phyloP scores from a whole-genome alignment of 2,113 vertebrate species.

The Calypte anna region DNA sequence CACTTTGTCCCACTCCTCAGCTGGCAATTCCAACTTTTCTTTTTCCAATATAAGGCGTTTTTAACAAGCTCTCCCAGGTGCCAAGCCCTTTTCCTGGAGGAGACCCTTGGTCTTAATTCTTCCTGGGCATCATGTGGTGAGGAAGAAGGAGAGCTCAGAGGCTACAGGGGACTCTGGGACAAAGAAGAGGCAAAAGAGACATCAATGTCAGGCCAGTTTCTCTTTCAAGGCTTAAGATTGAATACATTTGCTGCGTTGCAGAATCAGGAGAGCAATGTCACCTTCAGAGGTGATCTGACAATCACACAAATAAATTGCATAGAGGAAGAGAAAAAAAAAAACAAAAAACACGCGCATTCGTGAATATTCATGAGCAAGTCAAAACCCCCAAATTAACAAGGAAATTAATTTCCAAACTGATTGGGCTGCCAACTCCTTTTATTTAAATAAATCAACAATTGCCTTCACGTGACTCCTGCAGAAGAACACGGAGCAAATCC shows the following conservation, averaged over 20 bases:
- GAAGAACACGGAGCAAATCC: neutral
- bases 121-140: neutral
- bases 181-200: neutral
- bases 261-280: slow-evolving; percentile 52
- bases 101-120: neutral
- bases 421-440: slow-evolving; percentile 70
- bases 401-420: slow-evolving; percentile 75
- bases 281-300: slow-evolving; percentile 71
- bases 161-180: neutral
- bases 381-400: slow-evolving; percentile 67
- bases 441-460: slow-evolving; percentile 72
- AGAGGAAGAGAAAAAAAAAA: neutral
- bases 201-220: neutral
- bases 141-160: neutral
- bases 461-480: slow-evolving; percentile 29
- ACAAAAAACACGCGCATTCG: neutral
- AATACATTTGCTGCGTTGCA: slow-evolving; percentile 1
- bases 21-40: neutral
- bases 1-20: neutral
- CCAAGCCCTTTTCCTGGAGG: neutral
- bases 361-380: slow-evolving; percentile 74
- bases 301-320: slow-evolving; percentile 59
- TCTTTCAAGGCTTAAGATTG: neutral
- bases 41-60: neutral
- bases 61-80: neutral